phyloP scores from a whole-genome alignment of 2,797 vertebrate species.

The Rhabdophis nuchalis region DNA sequence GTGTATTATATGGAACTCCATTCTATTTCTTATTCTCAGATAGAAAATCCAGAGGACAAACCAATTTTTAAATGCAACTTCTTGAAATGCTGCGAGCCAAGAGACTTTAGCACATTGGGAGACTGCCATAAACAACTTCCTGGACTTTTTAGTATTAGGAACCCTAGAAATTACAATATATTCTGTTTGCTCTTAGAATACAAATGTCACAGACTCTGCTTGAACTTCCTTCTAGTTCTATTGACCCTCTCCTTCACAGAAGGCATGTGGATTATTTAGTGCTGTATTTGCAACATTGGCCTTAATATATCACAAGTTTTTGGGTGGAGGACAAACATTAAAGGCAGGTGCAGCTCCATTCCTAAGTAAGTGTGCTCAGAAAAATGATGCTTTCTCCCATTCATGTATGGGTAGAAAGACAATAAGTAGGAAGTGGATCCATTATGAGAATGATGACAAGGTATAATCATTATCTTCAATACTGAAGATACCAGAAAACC shows the following conservation, averaged over 20 bases:
- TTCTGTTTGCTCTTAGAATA: background rate
- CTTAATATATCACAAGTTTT: background rate
- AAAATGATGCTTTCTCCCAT: background rate
- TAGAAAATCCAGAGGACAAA: background rate
- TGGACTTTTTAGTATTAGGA: background rate
- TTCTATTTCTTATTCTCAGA: background rate
- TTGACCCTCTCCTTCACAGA: background rate
- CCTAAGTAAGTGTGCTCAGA: background rate
- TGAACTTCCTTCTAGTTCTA: background rate
- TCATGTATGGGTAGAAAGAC: too few species aligned
- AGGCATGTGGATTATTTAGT: constrained; percentile 22
- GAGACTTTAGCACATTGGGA: background rate
- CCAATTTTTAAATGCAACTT: background rate
- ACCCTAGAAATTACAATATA: background rate
- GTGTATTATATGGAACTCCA: background rate
- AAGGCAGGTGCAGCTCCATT: background rate
- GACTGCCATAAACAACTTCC: background rate
- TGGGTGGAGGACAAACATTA: background rate
- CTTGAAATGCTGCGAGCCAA: background rate
- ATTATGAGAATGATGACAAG: background rate
- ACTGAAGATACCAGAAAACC: background rate
- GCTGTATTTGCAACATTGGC: background rate
- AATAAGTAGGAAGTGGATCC: background rate
- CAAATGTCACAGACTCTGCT: background rate
- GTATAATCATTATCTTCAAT: background rate